These are phyloP conservation scores for Tubulanus polymorphus DNA, from an alignment of 2,888 invertebrate genomes.

Conservation along the genomic window DNA sequence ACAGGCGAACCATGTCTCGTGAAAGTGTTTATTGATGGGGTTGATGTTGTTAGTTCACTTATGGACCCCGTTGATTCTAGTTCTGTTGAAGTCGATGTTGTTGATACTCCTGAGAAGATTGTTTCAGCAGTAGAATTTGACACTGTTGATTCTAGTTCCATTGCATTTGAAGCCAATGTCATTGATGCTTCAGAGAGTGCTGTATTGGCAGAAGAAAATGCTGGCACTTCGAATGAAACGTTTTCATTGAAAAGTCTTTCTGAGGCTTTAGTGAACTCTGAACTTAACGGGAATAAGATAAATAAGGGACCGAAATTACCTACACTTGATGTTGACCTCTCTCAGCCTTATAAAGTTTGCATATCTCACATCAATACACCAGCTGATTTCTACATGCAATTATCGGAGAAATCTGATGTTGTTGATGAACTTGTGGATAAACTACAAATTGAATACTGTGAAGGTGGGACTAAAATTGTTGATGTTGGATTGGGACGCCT, in stretches of 20 bases:
- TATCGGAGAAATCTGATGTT: background rate
- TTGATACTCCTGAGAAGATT: background rate
- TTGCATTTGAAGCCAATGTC: too few species aligned
- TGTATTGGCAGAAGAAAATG: too few species aligned
- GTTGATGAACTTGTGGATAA: conserved; percentile 24
- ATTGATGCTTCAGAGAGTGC: too few species aligned
- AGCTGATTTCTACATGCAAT: conserved; percentile 31
- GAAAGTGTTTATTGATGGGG: background rate
- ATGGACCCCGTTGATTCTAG: background rate
- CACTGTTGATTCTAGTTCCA: too few species aligned
- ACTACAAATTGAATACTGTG: conserved; percentile 25
- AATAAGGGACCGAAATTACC: background rate
- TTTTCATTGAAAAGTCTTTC: too few species aligned
- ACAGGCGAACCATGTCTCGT: background rate
- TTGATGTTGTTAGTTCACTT: background rate
- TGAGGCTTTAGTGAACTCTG: too few species aligned
- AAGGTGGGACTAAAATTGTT: background rate
- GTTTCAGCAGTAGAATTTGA: background rate
- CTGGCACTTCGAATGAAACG: too few species aligned
- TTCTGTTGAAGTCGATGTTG: background rate
- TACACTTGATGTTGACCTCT: background rate
- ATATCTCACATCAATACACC: conserved; percentile 28
- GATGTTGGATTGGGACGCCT: background rate
- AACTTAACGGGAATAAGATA: too few species aligned
- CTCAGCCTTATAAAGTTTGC: conserved; percentile 23